Base-by-base conservation (phyloP, 2,888 invertebrate species). In the Chrysodeixis includens region DNA sequence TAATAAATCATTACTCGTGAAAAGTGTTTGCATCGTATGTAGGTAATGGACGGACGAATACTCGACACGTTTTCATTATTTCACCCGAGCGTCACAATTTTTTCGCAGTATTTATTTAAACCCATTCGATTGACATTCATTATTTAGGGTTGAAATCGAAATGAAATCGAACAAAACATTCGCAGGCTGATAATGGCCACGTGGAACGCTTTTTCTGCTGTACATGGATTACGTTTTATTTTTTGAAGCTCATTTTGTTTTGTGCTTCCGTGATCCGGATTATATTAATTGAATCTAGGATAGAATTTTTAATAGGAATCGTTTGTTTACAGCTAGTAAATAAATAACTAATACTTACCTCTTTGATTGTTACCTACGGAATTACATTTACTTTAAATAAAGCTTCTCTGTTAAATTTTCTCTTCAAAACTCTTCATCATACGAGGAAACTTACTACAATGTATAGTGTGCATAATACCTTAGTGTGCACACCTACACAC, bases 1-100 rank as follows among this genome's bases (percentile, higher is more conserved):
- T 35, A 68, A 81, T 80, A 76, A 79, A 80, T 80, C 80, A 80
- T 72, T 32, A 52, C 61, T 61, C 52, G 56, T 62, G 67, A 71
- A 80, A 75, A 69, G 63, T 81, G 71, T 81, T 76, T 74, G 66
- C 63, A 55, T 56, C 54, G 35, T 12, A 56, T 44, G 54, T 69
- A 61, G 57, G 71, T 78, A 79, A 72, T 69, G 68, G 78, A 80
- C 74, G 55, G 63, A 64, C 60, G 63, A 67, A 66, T 69, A 64
- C 64, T 76, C 63, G 72, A 62, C 65, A 64, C 66, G 66, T 63
- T 62, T 80, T 69, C 62, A 72, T 66, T 65, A 68, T 69, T 72
- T 60, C 53, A 58, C 57, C 61, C 46, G 66, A 61, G 32, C 46
- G 59, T 18, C 58, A 68, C 67, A 56, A 57, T 64, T 79, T 77